Evolutionary conservation across 2,797 vertebrate species (phyloP), one percentile per base, ranked within the genome.

Genomic region (Lepidocolaptes lacrymiger): DNA sequence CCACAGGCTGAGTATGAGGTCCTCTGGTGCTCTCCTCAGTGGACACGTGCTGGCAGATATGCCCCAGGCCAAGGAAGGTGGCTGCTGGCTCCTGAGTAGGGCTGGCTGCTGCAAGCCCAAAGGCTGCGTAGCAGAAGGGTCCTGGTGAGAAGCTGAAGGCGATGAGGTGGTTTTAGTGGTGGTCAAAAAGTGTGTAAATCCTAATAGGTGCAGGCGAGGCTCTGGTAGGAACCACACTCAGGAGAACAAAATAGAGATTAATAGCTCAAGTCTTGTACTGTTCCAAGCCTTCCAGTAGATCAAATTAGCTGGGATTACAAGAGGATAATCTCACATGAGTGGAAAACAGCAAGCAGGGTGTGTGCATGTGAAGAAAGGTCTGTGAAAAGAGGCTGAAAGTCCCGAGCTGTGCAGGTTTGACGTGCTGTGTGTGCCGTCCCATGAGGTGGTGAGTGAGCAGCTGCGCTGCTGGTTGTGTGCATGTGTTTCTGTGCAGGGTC

Each of bases 351-450:
- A 32, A 34, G 36, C 41, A 39, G 48, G 8, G 37, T 24, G 21
- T 20, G 30, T 59, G 44, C 49, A 21, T 32, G 30, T 64, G 55
- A 77, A 69, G 64, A 39, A 67, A 37, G 26, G 34, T 79, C 36
- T 88, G 48, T 77, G 59, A 61, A 49, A 81, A 85, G 74, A 68
- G 54, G 19, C 61, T 66, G 28, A 36, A 36, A 48, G 41, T 74
- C 24, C 41, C 0, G 0, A 9, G 30, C 21, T 56, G 46, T 34
- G 32, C 27, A 6, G 46, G 48, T 54, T 48, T 61, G 44, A 28
- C 23, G n/a, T 2, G 0, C 37, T 20, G 19, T 0, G 0, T 32
- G 17, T 34, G 21, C 27, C 56, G 27, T 41, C 43, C n/a, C n/a
- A 9, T 7, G 0, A 0, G 28, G 7, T 27, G n/a, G 48, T 28